Base-by-base conservation (phyloP, 2,113 vertebrate species). In the Corythaixoides concolor region DNA sequence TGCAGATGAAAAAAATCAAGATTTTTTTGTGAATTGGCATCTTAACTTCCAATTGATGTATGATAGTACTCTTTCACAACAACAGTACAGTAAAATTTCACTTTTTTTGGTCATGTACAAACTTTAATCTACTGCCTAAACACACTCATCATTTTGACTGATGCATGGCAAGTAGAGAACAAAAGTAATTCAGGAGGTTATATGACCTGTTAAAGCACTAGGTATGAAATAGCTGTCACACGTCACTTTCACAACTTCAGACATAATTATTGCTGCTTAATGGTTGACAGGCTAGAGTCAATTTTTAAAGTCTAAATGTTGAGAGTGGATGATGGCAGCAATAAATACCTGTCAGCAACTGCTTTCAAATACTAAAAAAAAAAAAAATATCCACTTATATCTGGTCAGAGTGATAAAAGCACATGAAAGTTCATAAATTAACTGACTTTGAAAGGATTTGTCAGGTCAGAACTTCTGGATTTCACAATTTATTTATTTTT, bases 261-360 rank as follows among this genome's bases (percentile, higher is more conserved):
- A 59, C 66, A 37, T 95, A 95, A 96, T 96, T 96, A 96, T 81
- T 93, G 64, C 32, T 93, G 72, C 83, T 93, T 88, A 96, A 96
- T 85, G 83, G 74, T 85, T 95, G 91, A 91, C 91, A 92, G 67
- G 74, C 22, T 91, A 23, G 63, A 92, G 93, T 95, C 75, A 94
- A 11, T 77, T 97, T 96, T 96, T 97, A 74, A 49, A 75, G 47
- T 89, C 80, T 89, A 95, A 92, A 94, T 90, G 69, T 91, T 96
- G 91, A 87, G 52, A 91, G 69, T 63, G 60, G 73, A 88, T 93
- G 72, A 91, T 85, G 90, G 50, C 79, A 92, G 69, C 77, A 64
- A 92, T 96, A 92, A 96, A 95, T 94, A 91, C 35, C 68, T 93
- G 85, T 74, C 83, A 92, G 88, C 74, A 93, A 84, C 49, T 68